Evolutionary conservation across 2,888 invertebrate genomes (phyloP).

Genomic region (Hermaeophaga mercurialis): DNA sequence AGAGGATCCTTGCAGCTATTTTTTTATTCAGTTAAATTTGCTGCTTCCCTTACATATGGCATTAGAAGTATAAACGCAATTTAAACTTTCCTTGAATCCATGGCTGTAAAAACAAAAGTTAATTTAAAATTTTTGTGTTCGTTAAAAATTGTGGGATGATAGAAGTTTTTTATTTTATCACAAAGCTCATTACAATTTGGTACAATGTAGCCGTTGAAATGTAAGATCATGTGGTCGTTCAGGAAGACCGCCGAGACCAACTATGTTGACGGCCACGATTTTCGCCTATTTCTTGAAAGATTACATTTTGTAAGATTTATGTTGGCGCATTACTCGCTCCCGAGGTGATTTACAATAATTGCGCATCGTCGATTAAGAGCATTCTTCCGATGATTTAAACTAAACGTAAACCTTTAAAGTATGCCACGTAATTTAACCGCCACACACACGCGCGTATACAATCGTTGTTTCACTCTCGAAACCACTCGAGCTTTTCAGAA

Average conservation of each 20-base stretch:
- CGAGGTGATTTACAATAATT: slow-evolving; percentile 40
- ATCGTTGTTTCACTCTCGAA: slow-evolving; percentile 3
- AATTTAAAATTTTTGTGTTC: too few relatives aligned
- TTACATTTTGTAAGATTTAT: slow-evolving; percentile 26
- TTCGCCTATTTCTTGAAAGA: slow-evolving; percentile 18
- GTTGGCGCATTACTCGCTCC: slow-evolving; percentile 30
- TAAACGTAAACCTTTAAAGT: slow-evolving; percentile 27
- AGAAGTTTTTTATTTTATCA: neutral
- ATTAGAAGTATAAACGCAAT: too few relatives aligned
- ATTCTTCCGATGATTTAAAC: slow-evolving; percentile 37
- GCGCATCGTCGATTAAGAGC: slow-evolving; percentile 38
- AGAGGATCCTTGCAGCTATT: too few relatives aligned
- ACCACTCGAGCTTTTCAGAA: slow-evolving; percentile 6
- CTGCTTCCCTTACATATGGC: too few relatives aligned
- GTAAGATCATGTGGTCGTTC: neutral
- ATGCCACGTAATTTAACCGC: slow-evolving; percentile 19
- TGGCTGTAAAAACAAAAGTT: too few relatives aligned
- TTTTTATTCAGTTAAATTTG: too few relatives aligned
- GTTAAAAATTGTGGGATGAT: too few relatives aligned
- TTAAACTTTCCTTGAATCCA: too few relatives aligned
- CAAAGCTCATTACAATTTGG: too few relatives aligned
- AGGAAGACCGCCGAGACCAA: neutral
- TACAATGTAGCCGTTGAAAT: neutral
- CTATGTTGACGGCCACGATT: slow-evolving; percentile 1
- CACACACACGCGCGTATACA: slow-evolving; percentile 6